Evolutionary conservation across 2,797 vertebrate genomes (phyloP), one percentile per base, ranked within the genome.

Genomic region (Sebastes baramenuke): DNA sequence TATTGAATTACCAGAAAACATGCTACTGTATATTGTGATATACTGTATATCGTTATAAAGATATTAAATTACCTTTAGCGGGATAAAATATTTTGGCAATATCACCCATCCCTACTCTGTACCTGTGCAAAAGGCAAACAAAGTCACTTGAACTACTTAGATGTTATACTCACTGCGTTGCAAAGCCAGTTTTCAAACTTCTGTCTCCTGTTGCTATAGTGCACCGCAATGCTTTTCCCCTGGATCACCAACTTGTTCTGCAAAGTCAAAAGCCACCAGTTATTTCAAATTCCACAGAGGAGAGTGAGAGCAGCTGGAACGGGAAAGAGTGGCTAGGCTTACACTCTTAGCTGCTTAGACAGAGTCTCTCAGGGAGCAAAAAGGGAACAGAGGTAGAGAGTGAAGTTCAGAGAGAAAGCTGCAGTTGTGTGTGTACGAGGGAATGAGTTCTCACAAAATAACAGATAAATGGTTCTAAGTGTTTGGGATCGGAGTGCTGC

Each of bases 131-230:
- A 61, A 55, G 18, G 2, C 4, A 13, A 62, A 22, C 20, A 46
- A 42, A 38, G 10, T 32, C 16, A 18, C 27, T 16, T 61, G 1
- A 24, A 25, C 12, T 5, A 52, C 2, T 46, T 3, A 6, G 10
- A 58, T 12, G 5, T 54, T 4, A 27, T 4, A 89, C 88, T 80
- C 93, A 98, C 98, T 92, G 97, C 96, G 91, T 96, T 97, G 94
- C 98, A 99, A 81, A 98, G 97, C 97, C 98, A 98, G 86, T 98
- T 97, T 90, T 98, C 97, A 96, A 97, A 97, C 86, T 97, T 97
- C 89, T 97, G 97, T 58, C 96, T 96, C 77, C 97, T 96, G 91
- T 98, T 97, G 95, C 97, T 98, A 95, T 98, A 99, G 92, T 98
- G 97, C 96, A 98, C 96, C 3, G 96, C 95, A 78, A 99, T 96